Percentiles rank a stretch among this genome's conserved stretches.
These are phyloP conservation scores for Apodemia mormo DNA, from an alignment of 2,888 invertebrate species.

Conservation along the genomic window DNA sequence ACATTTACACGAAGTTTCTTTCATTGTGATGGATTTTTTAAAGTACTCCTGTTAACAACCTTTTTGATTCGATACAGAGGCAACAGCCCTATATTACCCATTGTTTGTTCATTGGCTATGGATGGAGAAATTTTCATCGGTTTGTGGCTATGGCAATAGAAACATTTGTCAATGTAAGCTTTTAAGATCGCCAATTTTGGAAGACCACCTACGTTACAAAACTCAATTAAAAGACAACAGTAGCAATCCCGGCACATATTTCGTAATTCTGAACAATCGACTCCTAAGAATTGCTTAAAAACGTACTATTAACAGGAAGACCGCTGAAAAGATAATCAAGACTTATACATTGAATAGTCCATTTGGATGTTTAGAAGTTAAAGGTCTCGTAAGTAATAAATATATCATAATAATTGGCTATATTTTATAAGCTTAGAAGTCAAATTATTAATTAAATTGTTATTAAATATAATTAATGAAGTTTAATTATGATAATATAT, in stretches of 20 bases:
- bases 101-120: constrained; percentile 69
- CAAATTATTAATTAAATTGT: too few relatives aligned
- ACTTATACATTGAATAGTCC: too few relatives aligned
- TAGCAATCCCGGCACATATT: constrained; percentile 1
- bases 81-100: constrained; percentile 53
- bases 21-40: constrained; percentile 50
- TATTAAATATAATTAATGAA: too few relatives aligned
- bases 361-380: too few relatives aligned
- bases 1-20: constrained; percentile 43
- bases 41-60: constrained; percentile 43
- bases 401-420: too few relatives aligned
- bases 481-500: too few relatives aligned
- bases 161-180: constrained; percentile 53
- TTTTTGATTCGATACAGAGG: constrained; percentile 62
- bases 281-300: not conserved
- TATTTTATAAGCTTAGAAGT: too few relatives aligned
- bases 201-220: not conserved
- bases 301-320: not conserved
- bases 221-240: constrained; percentile 11
- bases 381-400: too few relatives aligned
- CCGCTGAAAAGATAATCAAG: not conserved
- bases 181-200: constrained; percentile 35
- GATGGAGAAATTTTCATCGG: constrained; percentile 69
- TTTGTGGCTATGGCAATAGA: constrained; percentile 47
- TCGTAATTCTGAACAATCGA: not conserved